Evolutionary conservation across 1,140 invertebrate species (phyloP).

Genomic region (Ptiloglossa arizonensis): DNA sequence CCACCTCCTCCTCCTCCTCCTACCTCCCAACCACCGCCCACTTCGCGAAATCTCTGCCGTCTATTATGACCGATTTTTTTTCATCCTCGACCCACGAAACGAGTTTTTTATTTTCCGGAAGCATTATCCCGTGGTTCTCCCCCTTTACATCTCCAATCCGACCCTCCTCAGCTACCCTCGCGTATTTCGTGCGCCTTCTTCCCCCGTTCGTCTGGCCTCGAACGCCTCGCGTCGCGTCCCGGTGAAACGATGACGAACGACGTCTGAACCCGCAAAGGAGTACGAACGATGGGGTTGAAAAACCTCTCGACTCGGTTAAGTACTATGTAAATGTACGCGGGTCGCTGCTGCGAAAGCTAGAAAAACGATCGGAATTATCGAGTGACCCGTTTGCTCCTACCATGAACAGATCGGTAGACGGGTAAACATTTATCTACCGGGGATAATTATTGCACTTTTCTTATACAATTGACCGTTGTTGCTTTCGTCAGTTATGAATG

Average conservation of each 20-base stretch:
- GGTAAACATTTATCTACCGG: too few species aligned
- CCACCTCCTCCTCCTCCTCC: too few species aligned
- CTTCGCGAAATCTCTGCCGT: conserved; percentile 40
- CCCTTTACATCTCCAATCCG: conserved; percentile 29
- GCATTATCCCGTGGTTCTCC: conserved; percentile 53
- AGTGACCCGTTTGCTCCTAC: too few species aligned
- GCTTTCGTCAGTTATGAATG: too few species aligned
- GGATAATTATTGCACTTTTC: too few species aligned
- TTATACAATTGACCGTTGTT: too few species aligned
- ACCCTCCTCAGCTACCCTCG: conserved; percentile 6
- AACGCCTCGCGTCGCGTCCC: not conserved
- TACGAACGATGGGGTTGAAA: conserved; percentile 3
- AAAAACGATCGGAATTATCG: too few species aligned
- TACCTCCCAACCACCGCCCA: conserved; percentile 26
- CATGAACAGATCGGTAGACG: too few species aligned
- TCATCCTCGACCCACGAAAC: conserved; percentile 22
- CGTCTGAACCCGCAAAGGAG: conserved; percentile 3
- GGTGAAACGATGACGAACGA: conserved; percentile 43
- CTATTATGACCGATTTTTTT: conserved; percentile 40
- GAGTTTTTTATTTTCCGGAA: conserved; percentile 61
- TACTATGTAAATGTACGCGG: too few species aligned
- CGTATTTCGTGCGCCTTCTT: not conserved
- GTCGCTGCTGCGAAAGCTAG: too few species aligned
- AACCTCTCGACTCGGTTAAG: not conserved
- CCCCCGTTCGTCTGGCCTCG: not conserved